A percentile compares a stretch with the other conserved stretches of the same genome.
These are phyloP conservation scores for Augochlora pura DNA, from an alignment of 1,140 invertebrate genomes.

Conservation along the genomic window DNA sequence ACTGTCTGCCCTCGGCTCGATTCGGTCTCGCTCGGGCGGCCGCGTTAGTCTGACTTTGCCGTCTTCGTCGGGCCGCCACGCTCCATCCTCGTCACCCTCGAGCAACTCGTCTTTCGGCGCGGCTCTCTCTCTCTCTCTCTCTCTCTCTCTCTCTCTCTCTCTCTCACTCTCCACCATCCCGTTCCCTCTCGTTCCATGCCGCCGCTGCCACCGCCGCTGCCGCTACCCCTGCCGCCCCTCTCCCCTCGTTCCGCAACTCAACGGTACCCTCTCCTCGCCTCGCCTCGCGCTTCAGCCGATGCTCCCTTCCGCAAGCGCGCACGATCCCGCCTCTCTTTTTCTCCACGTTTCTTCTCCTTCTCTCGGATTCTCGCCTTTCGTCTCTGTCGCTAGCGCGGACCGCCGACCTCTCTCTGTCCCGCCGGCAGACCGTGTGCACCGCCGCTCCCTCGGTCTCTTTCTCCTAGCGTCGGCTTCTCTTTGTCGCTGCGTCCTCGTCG, in stretches of 20 bases:
- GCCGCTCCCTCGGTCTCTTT: slow-evolving; percentile 47
- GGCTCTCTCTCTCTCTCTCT: slow-evolving; percentile 46
- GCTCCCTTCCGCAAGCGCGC: slow-evolving; percentile 72
- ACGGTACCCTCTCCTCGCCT: slow-evolving; percentile 26
- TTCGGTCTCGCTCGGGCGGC: slow-evolving; percentile 62
- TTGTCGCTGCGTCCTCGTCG: slow-evolving; percentile 45
- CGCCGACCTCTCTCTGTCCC: slow-evolving; percentile 23
- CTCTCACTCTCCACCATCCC: slow-evolving; percentile 31
- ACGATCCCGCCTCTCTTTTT: slow-evolving; percentile 58
- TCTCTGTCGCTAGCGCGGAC: not conserved
- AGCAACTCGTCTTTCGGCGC: slow-evolving; percentile 46
- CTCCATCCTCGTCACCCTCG: slow-evolving; percentile 46
- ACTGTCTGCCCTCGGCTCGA: slow-evolving; percentile 57
- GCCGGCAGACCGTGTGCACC: slow-evolving; percentile 15
- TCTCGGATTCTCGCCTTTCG: slow-evolving; percentile 18
- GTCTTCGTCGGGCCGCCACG: slow-evolving; percentile 42
- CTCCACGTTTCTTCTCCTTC: slow-evolving; percentile 51
- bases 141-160: too few species aligned
- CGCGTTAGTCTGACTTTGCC: slow-evolving; percentile 52
- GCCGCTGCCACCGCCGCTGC: slow-evolving; percentile 40
- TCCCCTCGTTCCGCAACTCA: slow-evolving; percentile 27
- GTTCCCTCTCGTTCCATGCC: slow-evolving; percentile 31
- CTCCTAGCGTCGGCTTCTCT: slow-evolving; percentile 44
- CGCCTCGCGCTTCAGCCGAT: slow-evolving; percentile 61
- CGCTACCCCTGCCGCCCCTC: not conserved